A percentile compares a stretch with the other conserved stretches of the same genome.
Evolutionary conservation across 92 coral and sea anemone genomes (phyloP).

Genomic region (Palythoa caribaeorum): DNA sequence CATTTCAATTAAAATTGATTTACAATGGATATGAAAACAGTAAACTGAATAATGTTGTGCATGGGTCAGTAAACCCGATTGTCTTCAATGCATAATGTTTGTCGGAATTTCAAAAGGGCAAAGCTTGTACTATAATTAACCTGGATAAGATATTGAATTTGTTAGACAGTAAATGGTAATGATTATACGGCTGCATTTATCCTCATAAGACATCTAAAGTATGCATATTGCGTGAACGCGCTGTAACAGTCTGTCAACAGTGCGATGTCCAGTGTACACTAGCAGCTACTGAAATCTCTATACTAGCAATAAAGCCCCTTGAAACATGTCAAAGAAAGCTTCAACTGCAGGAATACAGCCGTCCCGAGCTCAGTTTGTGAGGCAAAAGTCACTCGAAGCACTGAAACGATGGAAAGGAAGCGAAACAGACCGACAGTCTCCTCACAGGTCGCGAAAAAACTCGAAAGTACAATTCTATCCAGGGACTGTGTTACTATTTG

Average conservation of each 20-base stretch:
- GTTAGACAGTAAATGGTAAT: background rate
- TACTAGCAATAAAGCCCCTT: too few relatives aligned
- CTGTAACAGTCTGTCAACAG: slow-evolving; percentile 17
- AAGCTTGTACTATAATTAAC: background rate
- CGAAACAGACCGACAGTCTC: slow-evolving; percentile 63
- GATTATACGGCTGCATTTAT: background rate
- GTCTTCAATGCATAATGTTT: background rate
- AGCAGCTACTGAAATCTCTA: background rate
- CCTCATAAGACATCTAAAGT: background rate
- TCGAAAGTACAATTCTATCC: slow-evolving; percentile 59
- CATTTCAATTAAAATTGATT: too few relatives aligned
- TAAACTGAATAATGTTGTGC: too few relatives aligned
- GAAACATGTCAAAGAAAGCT: slow-evolving; percentile 54
- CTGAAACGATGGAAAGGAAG: slow-evolving; percentile 68
- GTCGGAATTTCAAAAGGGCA: background rate
- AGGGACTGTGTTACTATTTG: slow-evolving; percentile 60
- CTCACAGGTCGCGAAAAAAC: slow-evolving; percentile 49
- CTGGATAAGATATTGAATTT: background rate
- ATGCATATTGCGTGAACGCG: slow-evolving; percentile 3
- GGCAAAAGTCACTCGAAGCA: slow-evolving; percentile 59
- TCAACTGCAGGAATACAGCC: slow-evolving; percentile 54
- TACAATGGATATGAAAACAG: too few relatives aligned
- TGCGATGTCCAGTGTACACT: background rate
- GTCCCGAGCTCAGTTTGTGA: slow-evolving; percentile 67
- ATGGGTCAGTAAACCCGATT: background rate